A percentile compares a stretch with the other conserved stretches of the same genome.
Evolutionary conservation across 1,140 invertebrate genomes (phyloP).

Genomic region (Lucilia cuprina): DNA sequence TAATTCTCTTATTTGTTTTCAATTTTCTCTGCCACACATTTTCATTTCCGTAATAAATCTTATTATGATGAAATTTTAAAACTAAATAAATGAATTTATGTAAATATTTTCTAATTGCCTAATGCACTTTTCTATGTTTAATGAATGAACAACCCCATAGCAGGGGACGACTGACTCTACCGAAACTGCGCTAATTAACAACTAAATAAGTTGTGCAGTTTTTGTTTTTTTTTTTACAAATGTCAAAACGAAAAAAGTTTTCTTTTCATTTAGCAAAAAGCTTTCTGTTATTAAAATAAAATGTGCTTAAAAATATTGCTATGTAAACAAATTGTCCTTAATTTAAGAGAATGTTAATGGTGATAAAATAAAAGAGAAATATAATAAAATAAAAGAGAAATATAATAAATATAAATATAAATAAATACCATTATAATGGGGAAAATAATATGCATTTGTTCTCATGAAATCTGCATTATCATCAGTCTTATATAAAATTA

Average conservation of each 20-base stretch:
- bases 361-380: too few species aligned
- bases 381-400: too few species aligned
- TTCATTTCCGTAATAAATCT: not conserved
- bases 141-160: not conserved
- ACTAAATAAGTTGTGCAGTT: not conserved
- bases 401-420: too few species aligned
- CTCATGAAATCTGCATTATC: too few species aligned
- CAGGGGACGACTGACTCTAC: not conserved
- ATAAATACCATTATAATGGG: too few species aligned
- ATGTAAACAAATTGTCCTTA: not conserved
- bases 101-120: not conserved
- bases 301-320: not conserved
- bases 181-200: not conserved
- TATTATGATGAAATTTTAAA: not conserved
- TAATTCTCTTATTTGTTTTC: constrained; percentile 44
- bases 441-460: too few species aligned
- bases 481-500: too few species aligned
- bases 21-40: constrained; percentile 28
- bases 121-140: not conserved
- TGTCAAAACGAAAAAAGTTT: not conserved
- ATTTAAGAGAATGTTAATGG: not conserved
- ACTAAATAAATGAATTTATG: not conserved
- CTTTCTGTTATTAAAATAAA: not conserved
- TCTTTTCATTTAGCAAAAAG: constrained; percentile 47
- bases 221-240: not conserved